Conservation (phyloP, 2,888 invertebrate genomes). For the Xylophagus ater region DNA sequence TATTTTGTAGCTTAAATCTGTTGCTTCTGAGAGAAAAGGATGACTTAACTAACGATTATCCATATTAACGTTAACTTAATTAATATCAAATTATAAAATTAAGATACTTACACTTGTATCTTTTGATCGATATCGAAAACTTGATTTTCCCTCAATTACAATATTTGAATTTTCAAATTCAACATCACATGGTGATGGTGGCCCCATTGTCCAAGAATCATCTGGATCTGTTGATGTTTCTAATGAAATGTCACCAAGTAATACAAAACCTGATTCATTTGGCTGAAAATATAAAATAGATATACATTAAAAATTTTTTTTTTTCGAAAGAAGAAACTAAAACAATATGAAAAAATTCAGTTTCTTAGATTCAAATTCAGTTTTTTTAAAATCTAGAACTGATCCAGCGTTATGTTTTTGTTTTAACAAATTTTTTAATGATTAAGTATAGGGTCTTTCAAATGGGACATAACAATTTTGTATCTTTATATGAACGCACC, state of each 20-base stretch:
- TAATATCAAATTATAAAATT: too few relatives aligned
- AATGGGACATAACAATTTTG: too few relatives aligned
- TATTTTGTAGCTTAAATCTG: too few relatives aligned
- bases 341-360: too few relatives aligned
- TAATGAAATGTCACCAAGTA: slow-evolving; percentile 46
- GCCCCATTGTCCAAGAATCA: slow-evolving; percentile 48
- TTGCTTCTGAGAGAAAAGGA: too few relatives aligned
- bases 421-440: too few relatives aligned
- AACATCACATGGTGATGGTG: slow-evolving; percentile 72
- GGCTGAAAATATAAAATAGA: slow-evolving; percentile 40
- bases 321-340: neutral
- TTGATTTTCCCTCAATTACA: slow-evolving; percentile 81
- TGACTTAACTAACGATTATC: too few relatives aligned
- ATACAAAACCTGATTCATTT: slow-evolving; percentile 51
- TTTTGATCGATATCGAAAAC: slow-evolving; percentile 51
- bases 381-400: too few relatives aligned
- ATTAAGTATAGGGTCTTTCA: too few relatives aligned
- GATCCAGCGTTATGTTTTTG: too few relatives aligned
- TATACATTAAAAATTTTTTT: slow-evolving; percentile 9
- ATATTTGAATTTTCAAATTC: slow-evolving; percentile 79
- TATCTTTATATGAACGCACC: too few relatives aligned
- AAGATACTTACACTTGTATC: slow-evolving; percentile 35
- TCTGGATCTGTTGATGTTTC: slow-evolving; percentile 53
- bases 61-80: neutral
- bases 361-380: too few relatives aligned